phyloP scores from a whole-genome alignment of 2,888 invertebrate genomes.

The Lordiphosa andalusiaca region DNA sequence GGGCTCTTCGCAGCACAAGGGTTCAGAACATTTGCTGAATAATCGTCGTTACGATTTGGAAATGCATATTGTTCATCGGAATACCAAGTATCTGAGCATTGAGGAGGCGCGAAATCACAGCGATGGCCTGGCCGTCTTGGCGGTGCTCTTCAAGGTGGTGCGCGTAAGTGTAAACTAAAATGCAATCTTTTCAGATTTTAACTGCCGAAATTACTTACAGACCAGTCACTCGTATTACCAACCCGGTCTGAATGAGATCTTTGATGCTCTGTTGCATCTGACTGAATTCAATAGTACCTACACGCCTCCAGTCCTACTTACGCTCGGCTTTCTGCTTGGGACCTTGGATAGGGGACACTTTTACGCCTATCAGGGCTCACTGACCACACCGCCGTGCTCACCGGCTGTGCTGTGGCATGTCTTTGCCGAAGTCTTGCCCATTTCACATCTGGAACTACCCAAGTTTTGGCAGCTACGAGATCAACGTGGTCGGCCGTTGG shows the following conservation, averaged over 20 bases:
- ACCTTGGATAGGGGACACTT: conserved; percentile 67
- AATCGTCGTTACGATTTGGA: conserved; percentile 83
- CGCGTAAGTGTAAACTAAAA: conserved; percentile 45
- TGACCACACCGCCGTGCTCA: conserved; percentile 87
- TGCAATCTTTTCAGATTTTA: not conserved
- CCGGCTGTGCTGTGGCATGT: conserved; percentile 88
- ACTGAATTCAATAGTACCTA: conserved; percentile 61
- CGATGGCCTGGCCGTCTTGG: conserved; percentile 84
- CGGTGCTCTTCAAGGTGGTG: conserved; percentile 83
- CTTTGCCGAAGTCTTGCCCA: conserved; percentile 82
- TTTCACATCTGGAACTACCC: conserved; percentile 73
- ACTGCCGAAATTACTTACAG: conserved; percentile 15
- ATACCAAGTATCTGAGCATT: conserved; percentile 82
- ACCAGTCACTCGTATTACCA: conserved; percentile 37
- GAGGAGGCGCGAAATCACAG: conserved; percentile 81
- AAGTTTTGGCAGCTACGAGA: conserved; percentile 73
- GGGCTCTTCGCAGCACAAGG: conserved; percentile 85
- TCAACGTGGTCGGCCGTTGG: conserved; percentile 34
- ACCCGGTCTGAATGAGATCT: conserved; percentile 64
- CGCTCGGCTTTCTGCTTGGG: conserved; percentile 68
- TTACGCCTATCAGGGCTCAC: conserved; percentile 82
- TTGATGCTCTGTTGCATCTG: conserved; percentile 53
- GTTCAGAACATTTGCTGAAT: conserved; percentile 81
- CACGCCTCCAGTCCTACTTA: conserved; percentile 48
- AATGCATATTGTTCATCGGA: conserved; percentile 85